phyloP scores from a whole-genome alignment of 2,888 invertebrate genomes.

The Malthinus seriepunctatus region DNA sequence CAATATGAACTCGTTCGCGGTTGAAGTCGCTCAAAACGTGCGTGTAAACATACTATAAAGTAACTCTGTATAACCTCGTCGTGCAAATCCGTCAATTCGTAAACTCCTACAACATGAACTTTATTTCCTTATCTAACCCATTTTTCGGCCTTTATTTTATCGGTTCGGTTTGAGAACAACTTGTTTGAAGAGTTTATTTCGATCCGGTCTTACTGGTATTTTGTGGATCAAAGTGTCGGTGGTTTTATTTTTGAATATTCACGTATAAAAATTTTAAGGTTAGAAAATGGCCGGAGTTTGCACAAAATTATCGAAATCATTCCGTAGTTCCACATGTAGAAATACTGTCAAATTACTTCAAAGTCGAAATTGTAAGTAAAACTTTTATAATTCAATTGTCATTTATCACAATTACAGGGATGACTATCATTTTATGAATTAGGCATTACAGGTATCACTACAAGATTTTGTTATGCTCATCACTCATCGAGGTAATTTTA shows the following conservation, averaged over 20 bases:
- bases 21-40: neutral
- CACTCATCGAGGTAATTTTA: too few relatives aligned
- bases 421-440: too few relatives aligned
- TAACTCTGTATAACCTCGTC: neutral
- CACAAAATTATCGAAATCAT: slow-evolving; percentile 50
- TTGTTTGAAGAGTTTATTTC: too few relatives aligned
- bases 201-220: too few relatives aligned
- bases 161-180: neutral
- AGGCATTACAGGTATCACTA: too few relatives aligned
- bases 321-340: slow-evolving; percentile 41
- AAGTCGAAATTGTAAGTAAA: slow-evolving; percentile 45
- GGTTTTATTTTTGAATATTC: neutral
- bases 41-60: neutral
- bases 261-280: slow-evolving; percentile 34
- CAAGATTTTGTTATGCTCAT: too few relatives aligned
- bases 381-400: too few relatives aligned
- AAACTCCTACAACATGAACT: neutral
- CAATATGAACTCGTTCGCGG: too few relatives aligned
- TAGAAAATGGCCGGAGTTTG: slow-evolving; percentile 52
- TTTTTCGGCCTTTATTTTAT: neutral
- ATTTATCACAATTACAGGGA: too few relatives aligned
- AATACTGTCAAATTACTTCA: slow-evolving; percentile 33
- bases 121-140: slow-evolving; percentile 1
- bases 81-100: neutral
- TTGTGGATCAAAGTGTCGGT: neutral